These are phyloP conservation scores for Adelphocoris suturalis DNA, from an alignment of 2,888 invertebrate genomes.

Conservation along the genomic window DNA sequence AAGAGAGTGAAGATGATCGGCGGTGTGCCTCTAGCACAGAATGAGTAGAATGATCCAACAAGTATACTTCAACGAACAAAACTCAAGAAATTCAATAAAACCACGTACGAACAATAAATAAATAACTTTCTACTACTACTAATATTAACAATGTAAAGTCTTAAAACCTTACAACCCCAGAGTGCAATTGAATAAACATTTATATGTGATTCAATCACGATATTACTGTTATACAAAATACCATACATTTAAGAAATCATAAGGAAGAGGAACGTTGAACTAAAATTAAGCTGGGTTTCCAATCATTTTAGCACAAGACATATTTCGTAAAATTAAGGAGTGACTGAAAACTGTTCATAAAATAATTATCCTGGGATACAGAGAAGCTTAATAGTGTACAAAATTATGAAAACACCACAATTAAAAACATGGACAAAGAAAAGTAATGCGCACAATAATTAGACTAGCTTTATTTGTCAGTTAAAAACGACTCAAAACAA, in stretches of 20 bases:
- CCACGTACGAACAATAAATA: not conserved
- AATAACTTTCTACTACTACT: not conserved
- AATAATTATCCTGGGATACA: not conserved
- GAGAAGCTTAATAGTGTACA: not conserved
- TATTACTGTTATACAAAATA: not conserved
- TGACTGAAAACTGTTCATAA: not conserved
- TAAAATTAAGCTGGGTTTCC: not conserved
- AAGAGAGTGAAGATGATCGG: no score
- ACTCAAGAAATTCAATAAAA: not conserved
- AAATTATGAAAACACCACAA: not conserved
- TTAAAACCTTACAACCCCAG: not conserved
- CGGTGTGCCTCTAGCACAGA: no score
- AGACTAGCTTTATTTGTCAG: constrained; percentile 15
- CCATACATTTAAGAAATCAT: not conserved
- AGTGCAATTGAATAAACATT: not conserved
- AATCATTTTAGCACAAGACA: no score
- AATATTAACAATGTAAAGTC: constrained; percentile 22
- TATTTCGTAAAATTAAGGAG: not conserved
- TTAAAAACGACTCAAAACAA: not conserved
- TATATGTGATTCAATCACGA: not conserved
- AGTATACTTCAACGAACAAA: not conserved
- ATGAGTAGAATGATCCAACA: not conserved
- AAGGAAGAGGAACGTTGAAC: not conserved
- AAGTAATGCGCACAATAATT: not conserved
- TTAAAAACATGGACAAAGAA: not conserved